Conservation (phyloP, 2,113 vertebrate species). For the Lagenorhynchus albirostris region DNA sequence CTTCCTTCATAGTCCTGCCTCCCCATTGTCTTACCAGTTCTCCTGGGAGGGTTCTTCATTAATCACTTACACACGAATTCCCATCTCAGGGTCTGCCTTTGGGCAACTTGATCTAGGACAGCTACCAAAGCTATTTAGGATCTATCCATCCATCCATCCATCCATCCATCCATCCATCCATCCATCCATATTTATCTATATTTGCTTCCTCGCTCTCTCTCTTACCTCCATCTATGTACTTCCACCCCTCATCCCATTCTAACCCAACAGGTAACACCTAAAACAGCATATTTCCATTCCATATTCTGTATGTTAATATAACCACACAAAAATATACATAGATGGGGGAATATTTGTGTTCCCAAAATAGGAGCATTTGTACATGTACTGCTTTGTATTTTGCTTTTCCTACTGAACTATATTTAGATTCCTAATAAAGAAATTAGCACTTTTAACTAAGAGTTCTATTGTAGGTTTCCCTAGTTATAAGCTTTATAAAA, state of each 20-base stretch:
- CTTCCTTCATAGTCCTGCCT: neutral
- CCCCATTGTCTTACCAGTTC: neutral
- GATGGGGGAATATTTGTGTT: neutral
- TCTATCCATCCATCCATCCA: neutral
- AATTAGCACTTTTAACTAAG: neutral
- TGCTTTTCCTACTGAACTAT: neutral
- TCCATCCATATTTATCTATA: neutral
- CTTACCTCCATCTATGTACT: neutral
- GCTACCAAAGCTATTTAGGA: neutral
- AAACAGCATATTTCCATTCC: neutral
- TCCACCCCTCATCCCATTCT: neutral
- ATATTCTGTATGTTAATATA: neutral
- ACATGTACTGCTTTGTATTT: neutral
- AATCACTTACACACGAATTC: neutral
- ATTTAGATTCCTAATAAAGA: conserved; percentile 6
- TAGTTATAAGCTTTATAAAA: neutral
- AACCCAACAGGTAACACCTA: neutral
- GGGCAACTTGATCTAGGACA: neutral
- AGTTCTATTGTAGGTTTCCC: neutral
- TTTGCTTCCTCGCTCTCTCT: neutral
- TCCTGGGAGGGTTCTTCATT: neutral
- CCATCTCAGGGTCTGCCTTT: neutral
- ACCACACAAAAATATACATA: neutral
- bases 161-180: neutral
- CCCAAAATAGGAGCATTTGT: neutral